phyloP scores from a whole-genome alignment of 2,888 invertebrate species.

The Acanthacorydalis orientalis region DNA sequence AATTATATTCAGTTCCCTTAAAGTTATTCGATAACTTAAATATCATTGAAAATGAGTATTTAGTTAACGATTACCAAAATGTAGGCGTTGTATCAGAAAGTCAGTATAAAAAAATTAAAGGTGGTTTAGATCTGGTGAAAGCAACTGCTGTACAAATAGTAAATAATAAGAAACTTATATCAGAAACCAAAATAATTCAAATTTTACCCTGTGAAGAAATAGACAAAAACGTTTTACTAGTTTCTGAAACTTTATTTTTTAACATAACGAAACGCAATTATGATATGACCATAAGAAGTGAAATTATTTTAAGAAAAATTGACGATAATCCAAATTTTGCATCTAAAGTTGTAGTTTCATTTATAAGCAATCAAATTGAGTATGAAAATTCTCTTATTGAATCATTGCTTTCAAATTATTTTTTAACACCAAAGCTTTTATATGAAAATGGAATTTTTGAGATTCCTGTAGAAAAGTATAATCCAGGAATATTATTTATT shows the following conservation, averaged over 20 bases:
- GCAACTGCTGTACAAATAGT: not conserved
- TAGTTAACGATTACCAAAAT: not conserved
- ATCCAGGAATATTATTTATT: constrained; percentile 22
- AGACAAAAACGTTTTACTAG: not conserved
- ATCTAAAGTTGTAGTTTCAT: not conserved
- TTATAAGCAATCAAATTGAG: constrained; percentile 26
- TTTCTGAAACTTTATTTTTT: not conserved
- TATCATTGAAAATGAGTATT: not conserved
- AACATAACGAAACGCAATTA: not conserved
- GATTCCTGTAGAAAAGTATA: constrained; percentile 35
- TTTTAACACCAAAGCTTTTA: constrained; percentile 46
- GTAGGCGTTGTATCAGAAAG: not conserved
- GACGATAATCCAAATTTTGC: not conserved
- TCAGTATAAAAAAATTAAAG: not conserved
- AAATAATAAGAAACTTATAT: not conserved
- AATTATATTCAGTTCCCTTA: not conserved
- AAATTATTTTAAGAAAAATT: constrained; percentile 15
- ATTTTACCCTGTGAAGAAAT: not conserved
- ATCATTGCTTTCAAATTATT: constrained; percentile 45
- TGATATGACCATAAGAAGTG: constrained; percentile 18
- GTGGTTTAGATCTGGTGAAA: not conserved
- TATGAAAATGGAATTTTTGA: constrained; percentile 45
- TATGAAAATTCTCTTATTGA: constrained; percentile 28
- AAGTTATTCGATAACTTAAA: not conserved
- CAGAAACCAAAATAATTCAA: not conserved